A percentile compares a stretch with the other conserved stretches of the same genome.
These are phyloP conservation scores for Ivindomyrus marchei DNA, from an alignment of 2,113 vertebrate genomes.

Conservation along the genomic window DNA sequence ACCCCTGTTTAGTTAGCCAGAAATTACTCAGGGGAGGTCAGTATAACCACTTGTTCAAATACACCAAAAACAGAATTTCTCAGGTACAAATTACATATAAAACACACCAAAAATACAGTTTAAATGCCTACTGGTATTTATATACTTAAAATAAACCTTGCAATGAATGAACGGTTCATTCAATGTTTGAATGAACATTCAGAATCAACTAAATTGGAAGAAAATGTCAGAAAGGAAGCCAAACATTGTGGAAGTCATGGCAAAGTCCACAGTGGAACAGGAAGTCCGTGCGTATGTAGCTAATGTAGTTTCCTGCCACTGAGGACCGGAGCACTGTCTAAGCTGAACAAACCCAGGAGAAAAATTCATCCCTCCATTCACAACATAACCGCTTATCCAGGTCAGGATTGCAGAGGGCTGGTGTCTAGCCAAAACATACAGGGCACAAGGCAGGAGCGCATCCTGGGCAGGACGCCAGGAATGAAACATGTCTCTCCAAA, in stretches of 20 bases:
- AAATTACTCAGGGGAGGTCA: not conserved
- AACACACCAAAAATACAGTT: not conserved
- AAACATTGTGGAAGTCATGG: not conserved
- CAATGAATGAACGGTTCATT: not conserved
- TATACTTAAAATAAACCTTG: not conserved
- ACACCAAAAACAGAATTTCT: not conserved
- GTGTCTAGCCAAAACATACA: not conserved
- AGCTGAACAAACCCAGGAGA: not conserved
- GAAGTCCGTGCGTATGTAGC: not conserved
- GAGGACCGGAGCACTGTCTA: not conserved
- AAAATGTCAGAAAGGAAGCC: not conserved
- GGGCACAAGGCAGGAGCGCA: not conserved
- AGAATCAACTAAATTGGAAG: not conserved
- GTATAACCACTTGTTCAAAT: not conserved
- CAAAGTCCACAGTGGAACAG: not conserved
- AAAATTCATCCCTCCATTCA: not conserved
- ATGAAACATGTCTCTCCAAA: not conserved
- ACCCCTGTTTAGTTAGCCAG: not conserved
- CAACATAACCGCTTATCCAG: not conserved
- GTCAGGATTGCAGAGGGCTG: not conserved
- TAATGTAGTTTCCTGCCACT: not conserved
- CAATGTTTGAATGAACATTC: not conserved
- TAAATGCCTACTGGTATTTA: not conserved
- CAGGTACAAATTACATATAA: not conserved
- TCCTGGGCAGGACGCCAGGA: not conserved